phyloP scores from a whole-genome alignment of 2,113 vertebrate genomes.

The Leucopsar rothschildi region DNA sequence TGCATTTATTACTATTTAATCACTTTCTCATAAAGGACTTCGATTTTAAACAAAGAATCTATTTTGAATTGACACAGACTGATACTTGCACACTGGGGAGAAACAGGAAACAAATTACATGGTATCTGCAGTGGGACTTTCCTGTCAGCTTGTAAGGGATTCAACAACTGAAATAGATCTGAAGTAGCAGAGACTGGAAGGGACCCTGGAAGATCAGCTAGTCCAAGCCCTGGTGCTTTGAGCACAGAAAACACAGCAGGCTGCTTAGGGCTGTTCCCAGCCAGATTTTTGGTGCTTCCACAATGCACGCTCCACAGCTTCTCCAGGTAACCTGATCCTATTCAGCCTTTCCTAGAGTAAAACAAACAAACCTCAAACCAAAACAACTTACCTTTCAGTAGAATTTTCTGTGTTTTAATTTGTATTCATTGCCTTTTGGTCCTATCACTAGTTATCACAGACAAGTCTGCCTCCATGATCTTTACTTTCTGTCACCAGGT shows the following conservation, averaged over 20 bases:
- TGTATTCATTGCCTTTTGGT: neutral
- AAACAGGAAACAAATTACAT: neutral
- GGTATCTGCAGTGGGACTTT: neutral
- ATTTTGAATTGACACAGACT: neutral
- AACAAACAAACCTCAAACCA: neutral
- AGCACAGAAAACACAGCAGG: neutral
- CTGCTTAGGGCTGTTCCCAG: neutral
- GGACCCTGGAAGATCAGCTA: neutral
- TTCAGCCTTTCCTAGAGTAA: neutral
- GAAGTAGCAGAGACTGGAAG: neutral
- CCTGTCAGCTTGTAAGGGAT: neutral
- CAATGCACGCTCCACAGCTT: neutral
- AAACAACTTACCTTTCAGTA: neutral
- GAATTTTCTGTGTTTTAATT: neutral
- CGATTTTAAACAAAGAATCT: neutral
- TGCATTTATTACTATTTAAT: neutral
- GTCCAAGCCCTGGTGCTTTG: neutral
- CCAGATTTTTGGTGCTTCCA: neutral
- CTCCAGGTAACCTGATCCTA: neutral
- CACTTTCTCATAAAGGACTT: neutral
- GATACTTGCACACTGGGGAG: neutral
- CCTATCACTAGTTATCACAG: neutral
- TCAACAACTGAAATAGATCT: neutral
- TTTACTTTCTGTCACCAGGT: neutral
- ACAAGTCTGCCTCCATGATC: neutral